phyloP scores from a whole-genome alignment of 2,888 invertebrate species.

The Torymus auratus region DNA sequence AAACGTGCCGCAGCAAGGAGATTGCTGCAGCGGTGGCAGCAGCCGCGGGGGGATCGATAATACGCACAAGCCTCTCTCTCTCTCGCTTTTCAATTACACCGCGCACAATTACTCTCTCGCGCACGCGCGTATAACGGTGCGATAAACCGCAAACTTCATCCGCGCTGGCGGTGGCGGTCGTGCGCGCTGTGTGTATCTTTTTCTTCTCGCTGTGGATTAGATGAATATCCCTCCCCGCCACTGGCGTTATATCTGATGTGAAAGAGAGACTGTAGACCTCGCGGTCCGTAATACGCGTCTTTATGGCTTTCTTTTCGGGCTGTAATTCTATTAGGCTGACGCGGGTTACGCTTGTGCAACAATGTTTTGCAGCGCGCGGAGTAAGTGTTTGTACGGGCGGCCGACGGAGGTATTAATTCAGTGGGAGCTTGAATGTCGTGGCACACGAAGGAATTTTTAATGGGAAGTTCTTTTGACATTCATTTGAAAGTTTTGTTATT shows the following conservation, averaged over 20 bases:
- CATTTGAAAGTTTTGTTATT: no score
- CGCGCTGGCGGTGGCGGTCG: neutral
- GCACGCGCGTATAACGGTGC: slow-evolving; percentile 32
- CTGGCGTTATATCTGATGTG: no score
- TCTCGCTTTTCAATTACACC: slow-evolving; percentile 46
- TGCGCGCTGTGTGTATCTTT: no score
- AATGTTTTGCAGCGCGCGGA: no score
- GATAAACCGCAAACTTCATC: slow-evolving; percentile 36
- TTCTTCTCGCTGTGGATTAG: neutral
- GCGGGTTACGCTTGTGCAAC: neutral
- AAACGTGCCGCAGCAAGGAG: slow-evolving; percentile 20
- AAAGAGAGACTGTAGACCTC: no score
- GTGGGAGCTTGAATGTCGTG: no score
- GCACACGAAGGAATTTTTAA: no score
- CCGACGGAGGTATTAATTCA: no score
- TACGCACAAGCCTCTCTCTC: neutral
- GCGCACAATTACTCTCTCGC: slow-evolving; percentile 39
- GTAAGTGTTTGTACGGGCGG: no score
- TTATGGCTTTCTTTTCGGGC: neutral
- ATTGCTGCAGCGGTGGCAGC: neutral
- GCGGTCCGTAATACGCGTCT: neutral
- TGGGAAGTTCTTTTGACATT: no score
- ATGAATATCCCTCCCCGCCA: neutral
- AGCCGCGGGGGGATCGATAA: slow-evolving; percentile 14
- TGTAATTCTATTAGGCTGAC: neutral